phyloP scores from a whole-genome alignment of 2,888 invertebrate genomes.

The Apamea sordens region DNA sequence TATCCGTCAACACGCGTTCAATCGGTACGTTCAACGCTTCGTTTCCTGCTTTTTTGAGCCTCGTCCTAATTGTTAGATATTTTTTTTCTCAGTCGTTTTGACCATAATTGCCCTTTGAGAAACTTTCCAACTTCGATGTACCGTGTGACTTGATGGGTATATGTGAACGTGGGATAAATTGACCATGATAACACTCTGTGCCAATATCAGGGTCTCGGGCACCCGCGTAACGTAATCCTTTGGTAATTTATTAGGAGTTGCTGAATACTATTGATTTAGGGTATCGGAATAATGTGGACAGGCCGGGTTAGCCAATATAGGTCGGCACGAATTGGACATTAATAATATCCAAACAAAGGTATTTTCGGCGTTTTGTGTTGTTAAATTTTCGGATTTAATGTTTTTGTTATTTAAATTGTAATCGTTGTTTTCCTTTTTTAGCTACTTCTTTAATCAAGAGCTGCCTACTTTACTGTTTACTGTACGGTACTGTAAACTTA shows the following conservation, averaged over 20 bases:
- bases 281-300: conserved; percentile 40
- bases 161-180: conserved; percentile 49
- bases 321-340: conserved; percentile 25
- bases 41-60: conserved; percentile 30
- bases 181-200: conserved; percentile 43
- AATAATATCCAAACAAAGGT: conserved; percentile 29
- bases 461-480: not conserved
- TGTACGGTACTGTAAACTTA: not conserved
- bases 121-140: conserved; percentile 31
- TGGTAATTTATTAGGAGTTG: conserved; percentile 72
- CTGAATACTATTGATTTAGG: conserved; percentile 66
- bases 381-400: not conserved
- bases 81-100: conserved; percentile 17
- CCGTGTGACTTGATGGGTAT: conserved; percentile 17
- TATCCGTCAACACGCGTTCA: conserved; percentile 7
- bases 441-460: too few species aligned
- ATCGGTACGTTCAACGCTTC: conserved; percentile 15
- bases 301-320: conserved; percentile 14
- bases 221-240: conserved; percentile 69
- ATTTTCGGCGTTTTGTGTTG: not conserved
- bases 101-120: conserved; percentile 29
- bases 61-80: conserved; percentile 31
- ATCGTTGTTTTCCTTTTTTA: not conserved
- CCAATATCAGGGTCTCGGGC: conserved; percentile 65
- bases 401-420: not conserved